Conservation (phyloP, 1,140 invertebrate species). For the Ceratina calcarata region DNA sequence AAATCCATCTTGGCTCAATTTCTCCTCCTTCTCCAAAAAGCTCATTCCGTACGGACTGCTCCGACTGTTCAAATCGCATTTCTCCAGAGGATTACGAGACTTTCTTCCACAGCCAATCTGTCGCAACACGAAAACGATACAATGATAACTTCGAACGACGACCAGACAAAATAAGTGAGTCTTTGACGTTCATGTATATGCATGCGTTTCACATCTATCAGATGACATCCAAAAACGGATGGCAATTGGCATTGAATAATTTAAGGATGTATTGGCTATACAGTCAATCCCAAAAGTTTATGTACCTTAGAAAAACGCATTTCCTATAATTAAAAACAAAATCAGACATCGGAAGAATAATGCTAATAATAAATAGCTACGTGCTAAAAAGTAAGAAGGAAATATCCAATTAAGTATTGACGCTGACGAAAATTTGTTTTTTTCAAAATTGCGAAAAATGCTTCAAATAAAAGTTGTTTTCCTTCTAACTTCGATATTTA, state of each 20-base stretch:
- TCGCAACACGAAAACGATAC: neutral
- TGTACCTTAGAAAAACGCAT: too few species aligned
- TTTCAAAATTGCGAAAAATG: too few species aligned
- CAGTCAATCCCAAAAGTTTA: too few species aligned
- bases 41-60: slow-evolving; percentile 82
- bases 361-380: too few species aligned
- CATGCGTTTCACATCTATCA: neutral
- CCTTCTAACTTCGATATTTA: too few species aligned
- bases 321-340: too few species aligned
- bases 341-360: too few species aligned
- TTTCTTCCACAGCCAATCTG: slow-evolving; percentile 49
- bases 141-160: neutral
- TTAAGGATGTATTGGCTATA: too few species aligned
- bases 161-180: neutral
- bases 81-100: slow-evolving; percentile 72
- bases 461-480: too few species aligned
- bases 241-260: neutral
- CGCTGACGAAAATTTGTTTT: too few species aligned
- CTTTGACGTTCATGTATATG: neutral
- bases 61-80: slow-evolving; percentile 82
- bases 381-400: too few species aligned
- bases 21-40: slow-evolving; percentile 50
- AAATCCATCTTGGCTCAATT: slow-evolving; percentile 55
- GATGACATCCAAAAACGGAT: neutral
- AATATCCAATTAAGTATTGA: too few species aligned